These are phyloP conservation scores for Thumatha senex DNA, from an alignment of 2,888 invertebrate species.

Conservation along the genomic window DNA sequence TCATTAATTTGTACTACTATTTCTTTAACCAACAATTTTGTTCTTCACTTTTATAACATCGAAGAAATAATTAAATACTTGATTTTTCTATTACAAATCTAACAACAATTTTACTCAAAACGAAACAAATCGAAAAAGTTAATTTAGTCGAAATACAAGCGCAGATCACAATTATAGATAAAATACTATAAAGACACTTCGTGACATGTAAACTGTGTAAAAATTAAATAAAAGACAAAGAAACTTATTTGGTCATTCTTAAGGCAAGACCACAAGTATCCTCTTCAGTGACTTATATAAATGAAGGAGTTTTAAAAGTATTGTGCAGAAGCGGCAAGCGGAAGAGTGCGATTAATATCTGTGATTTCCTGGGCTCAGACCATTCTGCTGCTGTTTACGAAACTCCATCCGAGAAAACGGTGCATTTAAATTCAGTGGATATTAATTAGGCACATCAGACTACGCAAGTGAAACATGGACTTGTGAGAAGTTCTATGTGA, in stretches of 20 bases:
- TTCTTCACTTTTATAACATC: too few relatives aligned
- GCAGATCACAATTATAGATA: slow-evolving; percentile 35
- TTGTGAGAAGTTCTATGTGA: not conserved
- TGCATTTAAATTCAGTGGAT: not conserved
- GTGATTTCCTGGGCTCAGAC: slow-evolving; percentile 16
- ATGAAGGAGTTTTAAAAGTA: slow-evolving; percentile 57
- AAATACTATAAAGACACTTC: slow-evolving; percentile 23
- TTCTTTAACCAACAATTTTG: too few relatives aligned
- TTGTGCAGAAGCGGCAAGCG: slow-evolving; percentile 34
- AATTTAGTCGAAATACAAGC: slow-evolving; percentile 7
- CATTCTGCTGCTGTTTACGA: slow-evolving; percentile 25
- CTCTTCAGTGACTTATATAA: slow-evolving; percentile 51
- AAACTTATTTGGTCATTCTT: slow-evolving; percentile 18
- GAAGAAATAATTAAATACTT: too few relatives aligned
- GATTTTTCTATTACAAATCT: not conserved
- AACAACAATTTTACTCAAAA: too few relatives aligned
- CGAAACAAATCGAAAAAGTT: slow-evolving; percentile 13
- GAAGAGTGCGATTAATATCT: slow-evolving; percentile 53
- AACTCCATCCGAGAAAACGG: slow-evolving; percentile 12
- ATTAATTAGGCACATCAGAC: not conserved
- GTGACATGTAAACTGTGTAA: slow-evolving; percentile 27
- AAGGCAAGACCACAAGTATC: slow-evolving; percentile 7
- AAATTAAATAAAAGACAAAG: slow-evolving; percentile 27
- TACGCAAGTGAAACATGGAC: not conserved
- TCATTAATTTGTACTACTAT: too few relatives aligned